Evolutionary conservation across 2,113 vertebrate species (phyloP), one percentile per base, ranked within the genome.

Genomic region (Rhinolophus ferrumequinum): DNA sequence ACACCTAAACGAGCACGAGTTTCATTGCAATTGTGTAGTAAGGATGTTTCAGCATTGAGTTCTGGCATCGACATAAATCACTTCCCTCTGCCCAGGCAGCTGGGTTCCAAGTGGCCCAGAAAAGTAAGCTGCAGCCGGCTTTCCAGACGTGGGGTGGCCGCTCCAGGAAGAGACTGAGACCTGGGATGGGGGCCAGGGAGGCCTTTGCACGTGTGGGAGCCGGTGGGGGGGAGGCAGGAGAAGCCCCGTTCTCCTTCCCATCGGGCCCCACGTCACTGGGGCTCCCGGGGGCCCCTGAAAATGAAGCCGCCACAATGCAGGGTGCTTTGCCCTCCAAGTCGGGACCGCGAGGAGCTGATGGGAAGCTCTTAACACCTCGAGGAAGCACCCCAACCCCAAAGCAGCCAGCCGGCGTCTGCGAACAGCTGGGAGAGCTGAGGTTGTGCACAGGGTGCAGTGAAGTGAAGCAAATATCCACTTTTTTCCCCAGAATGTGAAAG

Each of bases 161-260:
- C 75, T 50, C 19, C 4, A 1, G 38, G 12, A 52, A 41, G 8
- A 60, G 6, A 22, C 33, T 1, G 54, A 35, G 86, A 12, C 81
- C 6, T 1, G 1, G 66, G n/a, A 18, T 4, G 0, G 0, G 1
- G 10, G 44, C 72, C 5, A 0, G 26, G 28, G 11, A 44, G 79
- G 21, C 19, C 0, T 9, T 22, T 60, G 52, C 30, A 12, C 4
- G 8, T 6, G 6, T 33, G 24, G 22, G 19, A 9, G 1, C 7
- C 9, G 22, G 8, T 26, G 15, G 7, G 5, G 38, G 6, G 2
- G 8, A 22, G 9, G 47, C 21, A 9, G 44, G 58, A 47, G 22
- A 1, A 24, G 6, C n/a, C 44, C 30, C 47, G 0, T 19, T 19
- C n/a, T 16, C 30, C 38, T 80, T 21, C 21, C 50, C 41, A 5